phyloP scores from a whole-genome alignment of 2,113 vertebrate species.

The Vulpes lagopus region DNA sequence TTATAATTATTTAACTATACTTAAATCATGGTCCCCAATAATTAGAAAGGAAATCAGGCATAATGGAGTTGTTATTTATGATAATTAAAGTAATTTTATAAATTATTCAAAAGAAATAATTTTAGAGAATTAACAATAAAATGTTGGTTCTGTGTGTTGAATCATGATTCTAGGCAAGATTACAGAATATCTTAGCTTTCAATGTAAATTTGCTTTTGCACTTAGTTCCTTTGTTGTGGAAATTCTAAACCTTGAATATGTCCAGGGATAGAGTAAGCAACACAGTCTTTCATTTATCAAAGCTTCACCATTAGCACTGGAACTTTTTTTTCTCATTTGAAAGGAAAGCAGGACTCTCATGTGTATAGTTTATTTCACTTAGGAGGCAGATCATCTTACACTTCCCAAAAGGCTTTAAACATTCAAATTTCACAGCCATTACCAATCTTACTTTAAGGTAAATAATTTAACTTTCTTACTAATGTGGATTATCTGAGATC shows the following conservation, averaged over 20 bases:
- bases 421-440: background rate
- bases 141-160: background rate
- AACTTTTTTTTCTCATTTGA: background rate
- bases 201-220: background rate
- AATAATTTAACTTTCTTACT: background rate
- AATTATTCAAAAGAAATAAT: constrained; percentile 41
- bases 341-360: background rate
- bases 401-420: background rate
- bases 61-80: constrained; percentile 50
- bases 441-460: background rate
- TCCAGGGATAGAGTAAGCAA: background rate
- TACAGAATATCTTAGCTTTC: background rate
- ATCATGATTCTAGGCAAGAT: constrained; percentile 29
- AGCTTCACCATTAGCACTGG: background rate
- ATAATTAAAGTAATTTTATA: constrained; percentile 51
- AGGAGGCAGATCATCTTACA: background rate
- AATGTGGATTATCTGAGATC: background rate
- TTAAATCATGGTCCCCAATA: constrained; percentile 11
- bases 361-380: background rate
- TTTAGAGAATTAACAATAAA: constrained; percentile 45
- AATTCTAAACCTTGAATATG: background rate
- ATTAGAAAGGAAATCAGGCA: constrained; percentile 46
- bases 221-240: background rate
- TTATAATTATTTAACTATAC: constrained; percentile 53
- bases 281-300: background rate